A percentile compares a stretch with the other conserved stretches of the same genome.
Conservation (phyloP, 2,113 vertebrate species). For the Saccopteryx leptura region DNA sequence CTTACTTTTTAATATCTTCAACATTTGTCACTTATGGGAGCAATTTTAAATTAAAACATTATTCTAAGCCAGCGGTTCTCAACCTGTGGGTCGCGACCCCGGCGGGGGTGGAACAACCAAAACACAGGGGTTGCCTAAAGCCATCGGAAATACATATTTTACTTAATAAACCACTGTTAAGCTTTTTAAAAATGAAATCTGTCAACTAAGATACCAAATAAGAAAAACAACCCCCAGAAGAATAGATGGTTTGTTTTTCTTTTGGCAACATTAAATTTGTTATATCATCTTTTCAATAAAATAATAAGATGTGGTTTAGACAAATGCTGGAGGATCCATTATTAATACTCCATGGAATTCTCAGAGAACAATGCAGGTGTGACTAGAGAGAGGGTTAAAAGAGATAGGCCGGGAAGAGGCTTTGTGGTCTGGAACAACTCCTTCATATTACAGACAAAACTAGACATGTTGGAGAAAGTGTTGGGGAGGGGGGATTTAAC, state of each 20-base stretch:
- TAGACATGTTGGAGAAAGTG: neutral
- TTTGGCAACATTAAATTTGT: slow-evolving; percentile 15
- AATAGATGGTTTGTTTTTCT: slow-evolving; percentile 31
- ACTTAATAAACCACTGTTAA: too few species aligned
- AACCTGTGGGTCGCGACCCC: too few species aligned
- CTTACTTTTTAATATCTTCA: slow-evolving; percentile 18
- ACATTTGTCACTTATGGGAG: neutral
- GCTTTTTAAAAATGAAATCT: slow-evolving; percentile 43
- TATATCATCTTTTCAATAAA: slow-evolving; percentile 55
- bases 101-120: too few species aligned
- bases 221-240: slow-evolving; percentile 36
- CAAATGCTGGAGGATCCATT: neutral
- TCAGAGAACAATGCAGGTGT: neutral
- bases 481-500: neutral
- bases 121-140: too few species aligned
- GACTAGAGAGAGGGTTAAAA: neutral
- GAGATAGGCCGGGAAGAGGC: neutral
- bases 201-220: neutral
- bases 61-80: neutral
- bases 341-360: neutral
- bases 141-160: too few species aligned
- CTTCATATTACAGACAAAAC: neutral
- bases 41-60: slow-evolving; percentile 51
- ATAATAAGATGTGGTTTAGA: slow-evolving; percentile 46
- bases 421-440: neutral